A percentile compares a stretch with the other conserved stretches of the same genome.
These are phyloP conservation scores for Deroptyus accipitrinus DNA, from an alignment of 2,113 vertebrate species.

Conservation along the genomic window DNA sequence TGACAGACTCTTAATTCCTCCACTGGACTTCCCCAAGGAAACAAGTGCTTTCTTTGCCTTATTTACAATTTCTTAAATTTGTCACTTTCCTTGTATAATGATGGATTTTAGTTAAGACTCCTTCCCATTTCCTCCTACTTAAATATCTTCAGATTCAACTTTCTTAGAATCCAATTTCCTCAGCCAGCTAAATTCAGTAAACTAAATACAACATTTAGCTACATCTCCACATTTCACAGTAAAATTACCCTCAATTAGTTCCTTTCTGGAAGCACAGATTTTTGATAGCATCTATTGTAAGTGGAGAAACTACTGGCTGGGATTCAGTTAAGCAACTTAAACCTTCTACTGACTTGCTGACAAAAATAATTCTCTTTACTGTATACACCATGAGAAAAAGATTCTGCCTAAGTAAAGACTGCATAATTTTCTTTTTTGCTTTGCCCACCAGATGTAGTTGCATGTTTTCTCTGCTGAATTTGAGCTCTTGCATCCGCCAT, in stretches of 20 bases:
- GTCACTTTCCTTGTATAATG: not conserved
- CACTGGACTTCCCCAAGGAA: not conserved
- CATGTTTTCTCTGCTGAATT: constrained; percentile 14
- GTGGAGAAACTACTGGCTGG: not conserved
- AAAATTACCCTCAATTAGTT: constrained; percentile 43
- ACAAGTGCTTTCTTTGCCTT: not conserved
- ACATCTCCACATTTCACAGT: not conserved
- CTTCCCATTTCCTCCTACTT: not conserved
- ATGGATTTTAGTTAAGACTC: not conserved
- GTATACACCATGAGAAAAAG: not conserved
- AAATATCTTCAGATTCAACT: not conserved
- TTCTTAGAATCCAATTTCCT: not conserved
- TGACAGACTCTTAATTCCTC: not conserved
- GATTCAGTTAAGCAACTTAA: constrained; percentile 13
- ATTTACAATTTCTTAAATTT: not conserved
- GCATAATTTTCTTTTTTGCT: not conserved
- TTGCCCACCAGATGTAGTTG: constrained; percentile 21
- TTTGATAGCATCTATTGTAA: not conserved
- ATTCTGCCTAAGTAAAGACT: not conserved
- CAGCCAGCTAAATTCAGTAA: constrained; percentile 5
- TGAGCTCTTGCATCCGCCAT: not conserved
- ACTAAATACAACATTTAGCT: not conserved
- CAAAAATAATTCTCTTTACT: constrained; percentile 18
- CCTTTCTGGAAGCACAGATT: not conserved
- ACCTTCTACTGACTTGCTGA: constrained; percentile 4